A percentile compares a stretch with the other conserved stretches of the same genome.
phyloP scores from a whole-genome alignment of 2,888 invertebrate genomes.

The Chrysina gloriosa region DNA sequence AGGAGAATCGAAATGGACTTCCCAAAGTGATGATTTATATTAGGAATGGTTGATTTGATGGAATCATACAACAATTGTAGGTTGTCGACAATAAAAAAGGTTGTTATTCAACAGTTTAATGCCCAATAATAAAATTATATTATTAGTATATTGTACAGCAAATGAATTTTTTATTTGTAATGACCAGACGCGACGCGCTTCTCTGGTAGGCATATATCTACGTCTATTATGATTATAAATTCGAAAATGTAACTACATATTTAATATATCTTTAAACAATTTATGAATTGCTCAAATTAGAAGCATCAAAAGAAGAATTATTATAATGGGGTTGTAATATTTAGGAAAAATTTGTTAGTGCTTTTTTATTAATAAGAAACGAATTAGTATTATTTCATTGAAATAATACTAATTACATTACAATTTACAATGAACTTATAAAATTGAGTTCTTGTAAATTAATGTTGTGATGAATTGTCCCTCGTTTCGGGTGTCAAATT shows the following conservation, averaged over 20 bases:
- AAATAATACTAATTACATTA: too few relatives aligned
- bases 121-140: slow-evolving; percentile 9
- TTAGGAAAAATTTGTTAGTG: too few relatives aligned
- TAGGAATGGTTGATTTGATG: not conserved
- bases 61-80: not conserved
- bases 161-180: slow-evolving; percentile 1
- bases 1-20: not conserved
- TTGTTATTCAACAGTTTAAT: slow-evolving; percentile 9
- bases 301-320: too few relatives aligned
- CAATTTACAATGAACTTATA: too few relatives aligned
- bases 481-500: too few relatives aligned
- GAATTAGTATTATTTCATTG: too few relatives aligned
- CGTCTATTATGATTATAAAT: not conserved
- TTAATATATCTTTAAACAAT: too few relatives aligned
- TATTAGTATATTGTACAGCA: not conserved
- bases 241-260: not conserved
- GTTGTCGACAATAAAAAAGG: slow-evolving; percentile 12
- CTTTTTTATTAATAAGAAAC: too few relatives aligned
- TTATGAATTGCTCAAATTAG: too few relatives aligned
- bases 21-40: slow-evolving; percentile 4
- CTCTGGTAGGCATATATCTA: not conserved
- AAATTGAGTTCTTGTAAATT: too few relatives aligned
- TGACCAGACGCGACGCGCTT: slow-evolving; percentile 6
- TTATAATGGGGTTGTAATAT: too few relatives aligned
- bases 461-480: too few relatives aligned